These are phyloP conservation scores for Antrozous pallidus DNA, from an alignment of 2,797 vertebrate species.

Conservation along the genomic window DNA sequence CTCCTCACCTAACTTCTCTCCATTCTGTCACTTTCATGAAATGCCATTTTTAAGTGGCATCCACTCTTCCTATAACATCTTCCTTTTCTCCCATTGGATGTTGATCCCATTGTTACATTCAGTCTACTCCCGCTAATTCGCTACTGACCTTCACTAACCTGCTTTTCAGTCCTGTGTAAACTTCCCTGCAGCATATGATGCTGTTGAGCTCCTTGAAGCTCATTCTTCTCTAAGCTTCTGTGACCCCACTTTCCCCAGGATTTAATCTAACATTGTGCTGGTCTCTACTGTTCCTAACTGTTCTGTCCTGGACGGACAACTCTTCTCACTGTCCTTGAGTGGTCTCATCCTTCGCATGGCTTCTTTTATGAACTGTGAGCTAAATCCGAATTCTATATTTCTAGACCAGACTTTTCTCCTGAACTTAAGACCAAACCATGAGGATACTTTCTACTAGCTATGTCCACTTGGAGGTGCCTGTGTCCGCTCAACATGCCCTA, in stretches of 20 bases:
- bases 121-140: background rate
- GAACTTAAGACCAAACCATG: background rate
- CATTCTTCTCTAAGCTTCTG: background rate
- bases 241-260: background rate
- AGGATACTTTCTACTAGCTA: background rate
- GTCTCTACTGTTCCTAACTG: background rate
- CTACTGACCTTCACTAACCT: background rate
- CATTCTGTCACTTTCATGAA: background rate
- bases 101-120: fast-evolving
- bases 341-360: background rate
- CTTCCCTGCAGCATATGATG: background rate
- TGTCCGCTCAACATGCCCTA: background rate
- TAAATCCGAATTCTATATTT: background rate
- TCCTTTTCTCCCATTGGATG: background rate
- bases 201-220: background rate
- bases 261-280: background rate
- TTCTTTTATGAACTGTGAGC: background rate
- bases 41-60: background rate
- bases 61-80: background rate
- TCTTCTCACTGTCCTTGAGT: background rate
- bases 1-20: background rate
- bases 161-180: background rate
- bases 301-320: background rate
- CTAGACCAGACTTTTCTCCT: background rate
- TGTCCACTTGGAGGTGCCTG: background rate